Evolutionary conservation across 2,113 vertebrate genomes (phyloP).

Genomic region (Hemibagrus wyckioides): DNA sequence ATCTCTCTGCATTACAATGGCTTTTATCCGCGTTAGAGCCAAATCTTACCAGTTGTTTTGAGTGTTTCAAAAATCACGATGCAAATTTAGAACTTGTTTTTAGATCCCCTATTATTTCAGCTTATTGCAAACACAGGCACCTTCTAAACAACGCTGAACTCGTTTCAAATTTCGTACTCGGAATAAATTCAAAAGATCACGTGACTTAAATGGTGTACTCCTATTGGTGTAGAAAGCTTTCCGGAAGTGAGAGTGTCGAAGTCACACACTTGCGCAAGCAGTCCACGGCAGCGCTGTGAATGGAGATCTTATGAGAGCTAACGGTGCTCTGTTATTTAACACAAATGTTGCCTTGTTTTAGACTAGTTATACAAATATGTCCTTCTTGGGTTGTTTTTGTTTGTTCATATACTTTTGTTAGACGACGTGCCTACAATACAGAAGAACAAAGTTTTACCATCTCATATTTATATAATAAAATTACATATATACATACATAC

Average conservation of each 20-base stretch:
- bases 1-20: background rate
- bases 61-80: background rate
- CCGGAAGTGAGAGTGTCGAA: constrained; percentile 7
- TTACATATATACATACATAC: too few relatives aligned
- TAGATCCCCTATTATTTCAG: accelerated
- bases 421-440: background rate
- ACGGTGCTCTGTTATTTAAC: background rate
- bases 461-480: too few relatives aligned
- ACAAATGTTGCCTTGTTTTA: background rate
- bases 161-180: constrained; percentile 72
- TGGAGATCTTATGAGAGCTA: background rate
- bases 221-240: constrained; percentile 61
- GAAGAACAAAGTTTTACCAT: too few relatives aligned
- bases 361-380: background rate
- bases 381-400: background rate
- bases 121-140: background rate
- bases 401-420: background rate
- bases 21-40: background rate
- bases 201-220: constrained; percentile 36
- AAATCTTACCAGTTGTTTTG: constrained; percentile 14
- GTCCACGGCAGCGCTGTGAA: background rate
- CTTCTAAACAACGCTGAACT: constrained; percentile 7
- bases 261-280: background rate
- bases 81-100: background rate
- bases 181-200: constrained; percentile 52